Evolutionary conservation across 2,888 invertebrate genomes (phyloP).

Genomic region (Drosophila niveifrons): DNA sequence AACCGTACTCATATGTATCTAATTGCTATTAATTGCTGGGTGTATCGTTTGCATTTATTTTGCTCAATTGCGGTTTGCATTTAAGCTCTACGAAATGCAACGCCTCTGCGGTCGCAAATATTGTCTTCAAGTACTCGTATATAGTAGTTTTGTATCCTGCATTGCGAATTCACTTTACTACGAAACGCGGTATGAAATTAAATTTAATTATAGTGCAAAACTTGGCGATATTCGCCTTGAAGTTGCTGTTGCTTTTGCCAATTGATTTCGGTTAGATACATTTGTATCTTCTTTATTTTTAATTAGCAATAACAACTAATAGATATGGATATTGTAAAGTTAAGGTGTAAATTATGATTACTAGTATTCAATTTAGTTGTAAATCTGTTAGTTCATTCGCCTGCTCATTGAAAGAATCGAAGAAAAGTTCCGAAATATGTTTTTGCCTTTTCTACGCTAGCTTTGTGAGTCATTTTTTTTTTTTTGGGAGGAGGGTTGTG

Average conservation of each 20-base stretch:
- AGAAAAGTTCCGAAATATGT: not conserved
- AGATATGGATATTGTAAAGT: not conserved
- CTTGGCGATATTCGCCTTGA: not conserved
- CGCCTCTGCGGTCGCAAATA: conserved; percentile 22
- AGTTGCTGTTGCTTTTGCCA: not conserved
- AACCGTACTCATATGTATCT: conserved; percentile 40
- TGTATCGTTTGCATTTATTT: conserved; percentile 45
- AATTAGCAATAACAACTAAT: not conserved
- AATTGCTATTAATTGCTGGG: conserved; percentile 68
- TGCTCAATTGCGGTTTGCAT: conserved; percentile 53
- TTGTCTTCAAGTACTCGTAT: conserved; percentile 12
- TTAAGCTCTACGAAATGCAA: conserved; percentile 18
- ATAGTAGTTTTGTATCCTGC: not conserved
- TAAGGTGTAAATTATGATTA: not conserved
- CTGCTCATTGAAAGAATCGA: not conserved
- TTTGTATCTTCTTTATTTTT: not conserved
- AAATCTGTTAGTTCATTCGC: not conserved
- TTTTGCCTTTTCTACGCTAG: not conserved
- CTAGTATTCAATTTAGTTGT: not conserved
- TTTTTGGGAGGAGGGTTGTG: not conserved
- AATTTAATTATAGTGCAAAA: not conserved
- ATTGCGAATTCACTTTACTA: not conserved
- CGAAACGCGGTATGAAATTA: not conserved
- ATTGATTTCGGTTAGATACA: not conserved
- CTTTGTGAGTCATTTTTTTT: conserved; percentile 35